Percentiles rank a stretch among this genome's conserved stretches.
These are phyloP conservation scores for Patella pellucida DNA, from an alignment of 2,888 invertebrate genomes.

Conservation along the genomic window DNA sequence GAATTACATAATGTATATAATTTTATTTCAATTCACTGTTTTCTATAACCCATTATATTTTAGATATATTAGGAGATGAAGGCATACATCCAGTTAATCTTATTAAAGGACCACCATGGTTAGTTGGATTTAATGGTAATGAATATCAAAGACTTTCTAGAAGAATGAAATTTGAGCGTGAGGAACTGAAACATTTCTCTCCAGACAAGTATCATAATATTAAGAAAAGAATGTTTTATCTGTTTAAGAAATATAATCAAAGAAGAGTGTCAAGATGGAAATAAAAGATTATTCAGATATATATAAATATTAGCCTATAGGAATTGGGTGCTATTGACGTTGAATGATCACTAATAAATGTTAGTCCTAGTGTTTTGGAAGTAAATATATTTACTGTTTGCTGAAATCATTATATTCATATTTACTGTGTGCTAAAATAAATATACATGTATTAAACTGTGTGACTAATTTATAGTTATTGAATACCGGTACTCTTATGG, in stretches of 20 bases:
- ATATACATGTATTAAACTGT: too few relatives aligned
- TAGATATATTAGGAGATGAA: slow-evolving; percentile 89
- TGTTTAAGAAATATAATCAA: slow-evolving; percentile 62
- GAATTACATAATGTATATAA: too few relatives aligned
- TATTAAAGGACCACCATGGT: slow-evolving; percentile 87
- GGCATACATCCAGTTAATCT: slow-evolving; percentile 86
- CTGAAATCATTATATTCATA: too few relatives aligned
- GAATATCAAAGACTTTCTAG: slow-evolving; percentile 75
- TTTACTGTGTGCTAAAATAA: too few relatives aligned
- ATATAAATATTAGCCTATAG: too few relatives aligned
- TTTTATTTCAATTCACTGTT: too few relatives aligned
- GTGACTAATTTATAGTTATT: too few relatives aligned
- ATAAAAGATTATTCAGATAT: neutral
- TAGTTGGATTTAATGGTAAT: slow-evolving; percentile 88
- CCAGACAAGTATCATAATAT: slow-evolving; percentile 59
- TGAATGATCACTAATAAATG: too few relatives aligned
- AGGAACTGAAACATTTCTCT: slow-evolving; percentile 47
- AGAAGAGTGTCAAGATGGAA: slow-evolving; percentile 22
- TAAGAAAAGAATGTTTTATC: slow-evolving; percentile 58
- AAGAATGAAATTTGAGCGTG: slow-evolving; percentile 55
- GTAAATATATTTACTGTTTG: too few relatives aligned
- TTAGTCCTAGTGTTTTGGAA: too few relatives aligned
- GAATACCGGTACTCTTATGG: too few relatives aligned
- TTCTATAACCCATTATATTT: slow-evolving; percentile 20
- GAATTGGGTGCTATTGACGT: too few relatives aligned